A percentile compares a stretch with the other conserved stretches of the same genome.
Conservation (phyloP, 2,888 invertebrate species). For the Ecliptopera silaceata region DNA sequence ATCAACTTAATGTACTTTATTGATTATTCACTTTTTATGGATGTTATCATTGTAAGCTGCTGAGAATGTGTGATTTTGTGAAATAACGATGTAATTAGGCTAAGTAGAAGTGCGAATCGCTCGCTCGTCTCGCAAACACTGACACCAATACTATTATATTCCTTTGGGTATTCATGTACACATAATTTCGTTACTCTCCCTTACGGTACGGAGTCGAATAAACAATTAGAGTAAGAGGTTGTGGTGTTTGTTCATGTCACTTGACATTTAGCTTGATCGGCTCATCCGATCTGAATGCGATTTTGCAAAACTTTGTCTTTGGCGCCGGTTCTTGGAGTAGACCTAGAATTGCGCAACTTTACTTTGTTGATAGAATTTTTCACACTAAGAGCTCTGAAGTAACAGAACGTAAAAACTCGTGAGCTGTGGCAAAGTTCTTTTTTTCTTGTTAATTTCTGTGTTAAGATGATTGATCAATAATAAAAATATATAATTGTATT, state of each 20-base stretch:
- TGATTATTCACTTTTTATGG: background rate
- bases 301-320: background rate
- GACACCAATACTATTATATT: background rate
- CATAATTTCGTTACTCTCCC: background rate
- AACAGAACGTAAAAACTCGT: background rate
- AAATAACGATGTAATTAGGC: conserved; percentile 6
- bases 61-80: conserved; percentile 18
- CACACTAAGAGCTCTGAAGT: background rate
- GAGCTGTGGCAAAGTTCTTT: conserved; percentile 3
- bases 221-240: background rate
- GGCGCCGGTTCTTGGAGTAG: background rate
- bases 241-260: conserved; percentile 8
- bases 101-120: conserved; percentile 31
- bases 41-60: conserved; percentile 2
- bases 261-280: background rate
- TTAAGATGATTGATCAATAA: conserved; percentile 25
- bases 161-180: background rate
- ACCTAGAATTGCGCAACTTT: background rate
- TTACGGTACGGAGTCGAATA: background rate
- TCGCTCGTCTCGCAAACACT: background rate
- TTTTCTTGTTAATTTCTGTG: conserved; percentile 15
- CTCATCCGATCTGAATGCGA: background rate
- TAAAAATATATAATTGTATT: conserved; percentile 33
- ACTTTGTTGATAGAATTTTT: background rate
- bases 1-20: background rate